Base-by-base conservation (phyloP, 2,888 invertebrate species). In the Phortica okadai region DNA sequence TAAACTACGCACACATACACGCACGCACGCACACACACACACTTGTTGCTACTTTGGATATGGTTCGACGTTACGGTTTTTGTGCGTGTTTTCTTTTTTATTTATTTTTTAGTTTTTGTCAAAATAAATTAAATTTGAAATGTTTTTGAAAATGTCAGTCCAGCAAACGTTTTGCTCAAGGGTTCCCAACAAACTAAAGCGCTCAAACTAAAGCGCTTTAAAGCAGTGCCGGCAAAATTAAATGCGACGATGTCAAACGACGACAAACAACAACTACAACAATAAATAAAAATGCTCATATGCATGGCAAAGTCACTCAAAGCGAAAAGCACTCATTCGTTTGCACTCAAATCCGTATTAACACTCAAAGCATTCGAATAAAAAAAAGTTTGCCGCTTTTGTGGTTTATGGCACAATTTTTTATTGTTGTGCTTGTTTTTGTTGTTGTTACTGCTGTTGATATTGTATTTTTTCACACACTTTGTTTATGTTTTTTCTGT, bases 161-260 rank as follows among this genome's bases (percentile, higher is more conserved):
- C 6, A 50, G 50, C 7, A 25, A 84, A 82, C 82, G 85, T 83
- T 89, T 85, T 82, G 82, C 85, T 86, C 90, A 89, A 90, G 89
- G 89, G 88, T 85, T 89, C 89, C 84, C 87, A 84, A 82, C 78
- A 86, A 85, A 90, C 90, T 90, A n/a, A n/a, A n/a, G n/a, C n/a
- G n/a, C n/a, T n/a, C n/a, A n/a, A n/a, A n/a, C n/a, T n/a, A n/a
- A 86, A 88, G 79, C 82, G 81, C 80, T 82, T 82, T 79, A 33
- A 84, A 80, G 82, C 83, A 83, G 74, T 78, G 83, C 84, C 85
- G 84, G 83, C 82, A 84, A 85, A 86, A 81, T 85, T 85, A 85
- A 86, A 80, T 84, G 85, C 79, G 78, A 79, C 79, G 73, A 73
- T 79, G 77, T 33, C 16, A 44, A 58, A 70, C 21, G 6, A 59